Evolutionary conservation across 1,140 invertebrate genomes (phyloP).

Genomic region (Ctenoplectra terminalis): DNA sequence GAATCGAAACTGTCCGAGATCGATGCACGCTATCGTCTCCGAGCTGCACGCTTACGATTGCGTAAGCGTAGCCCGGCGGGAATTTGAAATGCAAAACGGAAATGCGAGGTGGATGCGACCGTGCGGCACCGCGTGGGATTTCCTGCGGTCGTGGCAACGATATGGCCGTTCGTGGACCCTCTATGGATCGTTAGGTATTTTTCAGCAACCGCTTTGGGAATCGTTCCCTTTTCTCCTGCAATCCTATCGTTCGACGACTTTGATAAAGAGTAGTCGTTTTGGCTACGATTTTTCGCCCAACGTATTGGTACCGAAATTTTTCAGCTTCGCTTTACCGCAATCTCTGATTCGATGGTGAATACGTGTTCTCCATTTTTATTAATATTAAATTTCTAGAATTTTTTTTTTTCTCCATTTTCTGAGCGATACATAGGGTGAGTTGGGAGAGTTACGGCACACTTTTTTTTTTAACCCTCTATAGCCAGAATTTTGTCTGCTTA

Average conservation of each 20-base stretch:
- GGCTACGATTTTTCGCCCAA: not conserved
- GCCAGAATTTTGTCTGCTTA: no score
- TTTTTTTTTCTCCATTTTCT: no score
- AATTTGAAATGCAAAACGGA: slow-evolving; percentile 70
- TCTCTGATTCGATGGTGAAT: not conserved
- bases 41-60: slow-evolving; percentile 43
- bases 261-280: slow-evolving; percentile 10
- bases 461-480: no score
- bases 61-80: slow-evolving; percentile 49
- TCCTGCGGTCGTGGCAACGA: slow-evolving; percentile 58
- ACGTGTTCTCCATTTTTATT: no score
- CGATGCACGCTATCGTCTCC: slow-evolving; percentile 49
- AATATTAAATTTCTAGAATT: no score
- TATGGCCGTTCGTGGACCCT: slow-evolving; percentile 36
- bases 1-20: slow-evolving; percentile 45
- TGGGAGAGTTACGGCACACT: no score
- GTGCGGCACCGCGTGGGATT: slow-evolving; percentile 59
- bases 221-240: slow-evolving; percentile 8
- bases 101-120: slow-evolving; percentile 51
- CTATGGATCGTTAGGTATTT: slow-evolving; percentile 45
- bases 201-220: slow-evolving; percentile 46
- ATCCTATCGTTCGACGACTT: slow-evolving; percentile 33
- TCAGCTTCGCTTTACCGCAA: not conserved
- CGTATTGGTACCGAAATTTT: not conserved
- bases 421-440: no score